These are phyloP conservation scores for Apaloderma vittatum DNA, from an alignment of 2,113 vertebrate genomes.

Conservation along the genomic window DNA sequence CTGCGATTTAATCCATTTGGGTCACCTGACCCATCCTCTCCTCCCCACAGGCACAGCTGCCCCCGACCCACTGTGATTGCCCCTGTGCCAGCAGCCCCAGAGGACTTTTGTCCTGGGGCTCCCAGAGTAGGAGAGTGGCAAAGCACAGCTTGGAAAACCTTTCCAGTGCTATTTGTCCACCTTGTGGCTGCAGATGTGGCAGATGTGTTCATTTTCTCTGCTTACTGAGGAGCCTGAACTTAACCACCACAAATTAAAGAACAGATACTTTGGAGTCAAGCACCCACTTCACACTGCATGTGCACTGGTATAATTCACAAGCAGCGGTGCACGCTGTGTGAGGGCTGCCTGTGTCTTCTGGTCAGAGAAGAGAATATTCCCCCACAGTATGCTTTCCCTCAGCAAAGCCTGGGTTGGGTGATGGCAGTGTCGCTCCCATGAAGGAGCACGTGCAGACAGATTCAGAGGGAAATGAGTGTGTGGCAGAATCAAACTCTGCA, in stretches of 20 bases:
- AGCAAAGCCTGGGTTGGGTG: not conserved
- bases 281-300: accelerated
- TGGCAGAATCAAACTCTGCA: not conserved
- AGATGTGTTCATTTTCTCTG: not conserved
- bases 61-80: too few relatives aligned
- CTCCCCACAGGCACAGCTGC: too few relatives aligned
- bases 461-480: not conserved
- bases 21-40: too few relatives aligned
- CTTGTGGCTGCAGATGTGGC: not conserved
- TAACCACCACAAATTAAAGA: not conserved
- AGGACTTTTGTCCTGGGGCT: too few relatives aligned
- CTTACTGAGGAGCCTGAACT: not conserved
- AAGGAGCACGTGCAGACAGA: not conserved
- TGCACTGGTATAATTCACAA: not conserved
- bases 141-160: not conserved
- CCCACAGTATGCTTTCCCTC: accelerated
- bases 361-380: not conserved
- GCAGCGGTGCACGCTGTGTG: accelerated
- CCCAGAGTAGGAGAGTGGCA: not conserved
- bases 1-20: too few relatives aligned
- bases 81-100: too few relatives aligned
- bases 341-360: not conserved
- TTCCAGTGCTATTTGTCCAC: not conserved
- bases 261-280: not conserved
- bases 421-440: not conserved